Evolutionary conservation across 2,888 invertebrate species (phyloP), one percentile per base, ranked within the genome.

Genomic region (Nomada lathburiana): DNA sequence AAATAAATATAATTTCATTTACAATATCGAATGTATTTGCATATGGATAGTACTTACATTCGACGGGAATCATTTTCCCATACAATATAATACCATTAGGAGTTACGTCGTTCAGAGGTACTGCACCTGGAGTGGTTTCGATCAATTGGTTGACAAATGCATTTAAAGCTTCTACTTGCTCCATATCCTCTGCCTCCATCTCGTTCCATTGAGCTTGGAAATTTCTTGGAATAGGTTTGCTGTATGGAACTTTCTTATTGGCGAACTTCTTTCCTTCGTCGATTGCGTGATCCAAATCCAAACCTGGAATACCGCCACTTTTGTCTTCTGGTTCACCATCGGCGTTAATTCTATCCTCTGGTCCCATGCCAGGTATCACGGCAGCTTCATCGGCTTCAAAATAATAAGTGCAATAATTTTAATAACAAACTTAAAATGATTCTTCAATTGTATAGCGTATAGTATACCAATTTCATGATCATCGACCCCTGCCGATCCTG

Each of bases 121-220:
- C 96, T 69, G 97, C 97, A 65, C 97, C 97, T 0, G 97, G 97
- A 2, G 97, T 96, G 87, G 97, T 97, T 93, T 97, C 97, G 83
- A 97, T 95, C 63, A 97, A 95, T 92, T 97, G 97, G 89, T 96
- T 95, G 75, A 97, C 94, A 83, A 96, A 96, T 90, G 97, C 97
- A 84, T 95, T 95, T 18, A 96, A 93, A 62, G 95, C 95, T 63
- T 94, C 94, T 13, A 92, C 92, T 81, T 93, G 93, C 63, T 94
- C 93, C 47, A 91, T 88, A 70, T 93, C 93, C 72, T 94, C 93
- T 10, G 95, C 94, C 65, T 96, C 95, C 72, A 97, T 96, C 92
- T 97, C 97, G 90, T 98, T 98, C 99, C 99, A 99, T 88, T 98
- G 98, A n/a, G 98, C 98, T 94, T 99, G 98, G 95, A 99, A 99